A percentile compares a stretch with the other conserved stretches of the same genome.
Conservation (phyloP, 2,113 vertebrate genomes). For the Glareola pratincola region DNA sequence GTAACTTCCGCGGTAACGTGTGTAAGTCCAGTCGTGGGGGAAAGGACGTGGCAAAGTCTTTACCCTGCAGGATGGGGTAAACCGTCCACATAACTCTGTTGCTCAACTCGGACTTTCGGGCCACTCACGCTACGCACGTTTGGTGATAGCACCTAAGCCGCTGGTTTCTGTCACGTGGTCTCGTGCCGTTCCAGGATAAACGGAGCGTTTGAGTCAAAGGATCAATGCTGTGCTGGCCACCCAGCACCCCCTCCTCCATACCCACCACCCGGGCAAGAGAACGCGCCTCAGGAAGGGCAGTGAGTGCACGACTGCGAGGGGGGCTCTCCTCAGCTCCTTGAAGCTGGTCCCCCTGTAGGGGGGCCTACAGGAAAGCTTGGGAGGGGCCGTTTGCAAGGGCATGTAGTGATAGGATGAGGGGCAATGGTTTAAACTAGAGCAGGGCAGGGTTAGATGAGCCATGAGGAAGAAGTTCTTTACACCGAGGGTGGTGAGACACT, state of each 20-base stretch:
- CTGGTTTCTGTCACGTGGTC: neutral
- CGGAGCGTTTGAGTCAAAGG: neutral
- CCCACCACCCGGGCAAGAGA: fast-evolving
- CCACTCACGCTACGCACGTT: fast-evolving
- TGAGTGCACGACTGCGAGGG: neutral
- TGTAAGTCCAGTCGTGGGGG: neutral
- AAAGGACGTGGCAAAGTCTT: neutral
- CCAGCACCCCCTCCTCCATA: neutral
- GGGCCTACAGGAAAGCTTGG: no score
- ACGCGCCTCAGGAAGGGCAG: neutral
- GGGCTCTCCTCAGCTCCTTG: neutral
- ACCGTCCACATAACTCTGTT: neutral
- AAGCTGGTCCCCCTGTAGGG: no score
- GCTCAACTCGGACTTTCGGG: neutral
- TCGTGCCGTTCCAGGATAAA: neutral
- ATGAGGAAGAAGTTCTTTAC: no score
- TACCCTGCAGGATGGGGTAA: neutral
- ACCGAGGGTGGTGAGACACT: no score
- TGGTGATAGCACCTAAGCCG: neutral
- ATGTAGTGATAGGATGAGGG: no score
- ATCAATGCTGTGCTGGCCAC: neutral
- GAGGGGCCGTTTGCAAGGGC: no score
- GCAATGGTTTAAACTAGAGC: no score
- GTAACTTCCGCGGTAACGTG: neutral
- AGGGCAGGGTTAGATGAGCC: no score